Evolutionary conservation across 1,140 invertebrate species (phyloP).

Genomic region (Platorchestia sp.): DNA sequence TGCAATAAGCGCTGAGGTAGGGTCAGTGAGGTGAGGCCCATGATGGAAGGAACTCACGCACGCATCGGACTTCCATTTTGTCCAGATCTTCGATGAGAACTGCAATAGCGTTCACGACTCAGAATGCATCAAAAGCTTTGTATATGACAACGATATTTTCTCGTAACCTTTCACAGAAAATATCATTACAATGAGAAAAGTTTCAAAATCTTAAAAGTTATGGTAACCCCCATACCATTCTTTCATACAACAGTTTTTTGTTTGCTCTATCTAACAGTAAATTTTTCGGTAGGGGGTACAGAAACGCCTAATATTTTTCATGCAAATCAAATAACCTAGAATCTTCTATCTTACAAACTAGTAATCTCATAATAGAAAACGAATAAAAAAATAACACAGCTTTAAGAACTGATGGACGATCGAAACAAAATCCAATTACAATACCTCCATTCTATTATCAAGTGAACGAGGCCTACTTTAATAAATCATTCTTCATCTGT

Average conservation of each 20-base stretch:
- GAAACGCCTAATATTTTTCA: not conserved
- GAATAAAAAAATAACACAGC: not conserved
- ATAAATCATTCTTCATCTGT: not conserved
- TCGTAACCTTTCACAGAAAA: not conserved
- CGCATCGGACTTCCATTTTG: slow-evolving; percentile 47
- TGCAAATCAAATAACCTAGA: not conserved
- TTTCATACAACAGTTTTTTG: not conserved
- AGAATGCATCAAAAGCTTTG: not conserved
- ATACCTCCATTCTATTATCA: too few relatives aligned
- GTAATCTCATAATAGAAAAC: not conserved
- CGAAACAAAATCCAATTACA: not conserved
- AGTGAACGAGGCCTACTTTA: not conserved
- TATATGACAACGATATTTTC: not conserved
- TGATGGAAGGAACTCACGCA: slow-evolving; percentile 46
- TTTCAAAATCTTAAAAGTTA: not conserved
- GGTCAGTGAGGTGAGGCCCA: slow-evolving; percentile 40
- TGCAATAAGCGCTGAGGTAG: slow-evolving; percentile 51
- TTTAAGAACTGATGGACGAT: not conserved
- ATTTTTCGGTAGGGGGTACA: not conserved
- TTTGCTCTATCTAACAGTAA: not conserved
- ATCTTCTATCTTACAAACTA: not conserved
- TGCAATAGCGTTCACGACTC: slow-evolving; percentile 19
- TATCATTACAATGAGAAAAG: not conserved
- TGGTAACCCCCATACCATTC: not conserved
- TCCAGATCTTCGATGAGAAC: slow-evolving; percentile 39